Percentiles rank a stretch among this genome's conserved stretches.
phyloP scores from a whole-genome alignment of 37 sponge, comb jelly and placozoan genomes.

The Ephydatia muelleri region DNA sequence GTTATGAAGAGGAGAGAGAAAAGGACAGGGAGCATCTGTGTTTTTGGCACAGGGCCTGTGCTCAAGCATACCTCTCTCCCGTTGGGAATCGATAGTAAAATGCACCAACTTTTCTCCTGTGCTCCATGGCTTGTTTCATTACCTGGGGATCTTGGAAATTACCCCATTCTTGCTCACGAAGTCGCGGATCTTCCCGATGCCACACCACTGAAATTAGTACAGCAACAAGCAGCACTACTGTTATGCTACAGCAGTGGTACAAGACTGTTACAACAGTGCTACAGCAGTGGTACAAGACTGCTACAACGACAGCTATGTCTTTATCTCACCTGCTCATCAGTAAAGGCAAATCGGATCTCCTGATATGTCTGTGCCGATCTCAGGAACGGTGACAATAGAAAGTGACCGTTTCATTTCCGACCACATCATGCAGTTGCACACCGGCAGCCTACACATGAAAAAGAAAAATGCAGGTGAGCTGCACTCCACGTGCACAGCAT shows the following conservation, averaged over 20 bases:
- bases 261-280: neutral
- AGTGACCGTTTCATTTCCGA: conserved; percentile 61
- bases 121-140: conserved; percentile 42
- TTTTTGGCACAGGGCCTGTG: neutral
- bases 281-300: neutral
- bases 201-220: too few species aligned
- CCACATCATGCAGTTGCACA: conserved; percentile 49
- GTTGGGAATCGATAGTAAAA: conserved; percentile 86
- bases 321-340: conserved; percentile 73
- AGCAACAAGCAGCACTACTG: too few species aligned
- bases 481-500: too few species aligned
- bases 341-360: conserved; percentile 53
- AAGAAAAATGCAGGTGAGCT: too few species aligned
- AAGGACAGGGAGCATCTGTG: neutral
- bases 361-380: conserved; percentile 72
- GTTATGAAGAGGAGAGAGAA: neutral
- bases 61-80: conserved; percentile 70
- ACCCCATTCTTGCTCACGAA: conserved; percentile 91
- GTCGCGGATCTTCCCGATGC: conserved; percentile 72
- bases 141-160: conserved; percentile 73
- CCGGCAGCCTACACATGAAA: conserved; percentile 61
- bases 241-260: conserved; percentile 5
- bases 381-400: conserved; percentile 82
- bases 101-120: conserved; percentile 75
- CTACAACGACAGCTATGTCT: neutral